Evolutionary conservation across 2,113 vertebrate genomes (phyloP), one percentile per base, ranked within the genome.

Genomic region (Mormyrus iriodes): DNA sequence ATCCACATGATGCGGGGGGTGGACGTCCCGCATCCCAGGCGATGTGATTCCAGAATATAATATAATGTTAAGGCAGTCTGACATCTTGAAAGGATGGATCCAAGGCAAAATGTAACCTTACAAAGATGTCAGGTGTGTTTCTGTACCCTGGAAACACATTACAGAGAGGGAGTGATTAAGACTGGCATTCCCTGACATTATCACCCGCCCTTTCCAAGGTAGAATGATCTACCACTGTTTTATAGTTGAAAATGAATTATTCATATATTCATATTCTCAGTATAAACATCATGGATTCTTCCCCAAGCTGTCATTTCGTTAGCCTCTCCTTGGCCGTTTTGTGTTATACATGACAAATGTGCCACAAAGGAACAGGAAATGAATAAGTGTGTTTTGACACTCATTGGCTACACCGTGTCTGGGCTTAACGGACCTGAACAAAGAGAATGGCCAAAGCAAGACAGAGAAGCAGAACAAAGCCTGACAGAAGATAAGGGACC

Each of bases 261-360:
- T 58, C 31, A 89, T 58, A 44, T 89, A 73, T 88, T 69, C 53
- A 49, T 35, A 39, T 27, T 89, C 76, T 89, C 24, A 48, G 35
- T 84, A 73, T 58, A 84, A 83, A 58, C 52, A 58, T 55, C 51
- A 89, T 31, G 21, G 73, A 52, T 44, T 53, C 88, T 89, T 84
- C 48, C 53, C 88, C 8, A 46, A 35, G 35, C 84, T 86, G 86
- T 76, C 49, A 76, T 85, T 88, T 51, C 3, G 24, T 15, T 27
- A 49, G 24, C 46, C 82, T 86, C 48, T 31, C 46, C 83, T n/a
- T 44, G 24, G 86, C 46, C 65, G 24, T 21, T 76, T 52, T 35
- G 39, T 46, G 46, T 90, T 27, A 88, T 85, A 88, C 91, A 90
- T 90, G 91, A 89, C 88, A 92, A 92, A 87, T 61, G 52, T 48